Evolutionary conservation across 2,888 invertebrate species (phyloP), one percentile per base, ranked within the genome.

Genomic region (Tillus elongatus): DNA sequence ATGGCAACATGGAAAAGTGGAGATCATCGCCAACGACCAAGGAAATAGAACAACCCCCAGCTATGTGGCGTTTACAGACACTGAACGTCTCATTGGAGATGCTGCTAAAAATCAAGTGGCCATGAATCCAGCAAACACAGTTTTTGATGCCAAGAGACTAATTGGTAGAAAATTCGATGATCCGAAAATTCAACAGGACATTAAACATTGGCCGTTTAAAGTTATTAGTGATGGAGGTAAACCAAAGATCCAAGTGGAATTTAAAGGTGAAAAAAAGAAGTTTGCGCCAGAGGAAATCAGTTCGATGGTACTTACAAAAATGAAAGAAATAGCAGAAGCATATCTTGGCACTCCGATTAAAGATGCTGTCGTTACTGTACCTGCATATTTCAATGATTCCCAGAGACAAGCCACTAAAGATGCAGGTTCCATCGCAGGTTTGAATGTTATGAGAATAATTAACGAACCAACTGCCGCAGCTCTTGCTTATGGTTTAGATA

Each of bases 361-460:
- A 43, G 82, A 86, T 58, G 86, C 85, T 2, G 87, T 88, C 4
- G 74, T 88, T 47, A 88, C n/a, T n/a, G n/a, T n/a, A n/a, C n/a
- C n/a, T n/a, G n/a, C n/a, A n/a, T n/a, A n/a, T n/a, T 64, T n/a
- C n/a, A n/a, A n/a, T n/a, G n/a, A n/a, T n/a, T n/a, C n/a, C n/a
- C n/a, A n/a, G n/a, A n/a, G n/a, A n/a, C n/a, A n/a, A n/a, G n/a
- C n/a, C n/a, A n/a, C n/a, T n/a, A n/a, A n/a, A n/a, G n/a, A n/a
- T n/a, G 89, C 91, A 8, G 91, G 91, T 1, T 72, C 72, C 2
- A 85, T 85, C 55, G 82, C 91, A 12, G 90, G 85, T 1, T 62
- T 93, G 14, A 90, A 90, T 63, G 89, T 93, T 2, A 69, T 91
- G 27, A 74, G 91, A 52, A 91, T 92, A n/a, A n/a, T n/a, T n/a